phyloP scores from a whole-genome alignment of 2,113 vertebrate genomes.

The Proterorhinus semilunaris region DNA sequence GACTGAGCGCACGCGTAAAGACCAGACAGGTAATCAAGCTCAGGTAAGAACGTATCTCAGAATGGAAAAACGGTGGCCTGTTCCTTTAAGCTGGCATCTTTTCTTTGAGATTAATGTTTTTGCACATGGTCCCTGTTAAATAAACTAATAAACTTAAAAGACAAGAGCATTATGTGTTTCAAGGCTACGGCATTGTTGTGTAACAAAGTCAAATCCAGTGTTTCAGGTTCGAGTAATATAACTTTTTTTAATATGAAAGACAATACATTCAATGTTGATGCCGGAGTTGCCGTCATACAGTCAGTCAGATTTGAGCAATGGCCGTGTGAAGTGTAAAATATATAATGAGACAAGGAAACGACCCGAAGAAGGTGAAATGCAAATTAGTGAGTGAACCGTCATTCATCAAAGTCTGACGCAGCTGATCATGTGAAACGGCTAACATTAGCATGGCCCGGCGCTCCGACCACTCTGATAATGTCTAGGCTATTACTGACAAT shows the following conservation, averaged over 20 bases:
- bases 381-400: conserved; percentile 10
- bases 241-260: not conserved
- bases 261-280: not conserved
- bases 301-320: conserved; percentile 11
- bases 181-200: not conserved
- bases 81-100: no score
- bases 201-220: not conserved
- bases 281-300: conserved; percentile 2
- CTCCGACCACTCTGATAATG: not conserved
- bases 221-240: not conserved
- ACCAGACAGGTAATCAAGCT: no score
- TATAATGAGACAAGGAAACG: conserved; percentile 10
- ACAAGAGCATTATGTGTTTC: not conserved
- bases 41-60: no score
- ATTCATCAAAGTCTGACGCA: conserved; percentile 6
- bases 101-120: no score
- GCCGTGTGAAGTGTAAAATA: conserved; percentile 8
- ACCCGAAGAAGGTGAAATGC: conserved; percentile 12
- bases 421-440: conserved; percentile 9
- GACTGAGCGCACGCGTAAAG: no score
- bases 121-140: no score
- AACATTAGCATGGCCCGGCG: conserved; percentile 1
- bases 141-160: no score
- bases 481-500: not conserved
- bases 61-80: no score